A percentile compares a stretch with the other conserved stretches of the same genome.
Conservation (phyloP, 2,113 vertebrate species). For the Clarias magur region DNA sequence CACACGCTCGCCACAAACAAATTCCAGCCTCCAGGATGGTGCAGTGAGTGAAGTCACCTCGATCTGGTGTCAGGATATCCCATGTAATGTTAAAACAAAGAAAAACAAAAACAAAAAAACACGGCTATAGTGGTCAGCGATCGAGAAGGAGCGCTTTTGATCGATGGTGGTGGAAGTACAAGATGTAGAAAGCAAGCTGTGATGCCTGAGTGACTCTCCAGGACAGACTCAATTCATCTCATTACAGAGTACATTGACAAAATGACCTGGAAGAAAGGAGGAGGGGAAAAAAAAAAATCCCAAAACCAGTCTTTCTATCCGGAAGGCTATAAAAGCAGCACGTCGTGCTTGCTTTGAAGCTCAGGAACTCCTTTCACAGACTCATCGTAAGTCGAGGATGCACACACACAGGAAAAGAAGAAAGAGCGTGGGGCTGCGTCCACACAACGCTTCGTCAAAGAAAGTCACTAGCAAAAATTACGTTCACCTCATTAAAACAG, state of each 20-base stretch:
- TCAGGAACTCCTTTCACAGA: conserved; percentile 77
- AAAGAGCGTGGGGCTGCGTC: conserved; percentile 53
- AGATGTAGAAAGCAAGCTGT: conserved; percentile 8
- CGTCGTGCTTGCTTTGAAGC: conserved; percentile 79
- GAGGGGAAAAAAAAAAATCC: background rate
- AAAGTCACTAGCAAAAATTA: conserved; percentile 68
- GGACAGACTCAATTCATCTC: conserved; percentile 39
- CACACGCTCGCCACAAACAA: conserved; percentile 66
- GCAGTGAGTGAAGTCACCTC: conserved; percentile 54
- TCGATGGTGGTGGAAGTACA: conserved; percentile 41
- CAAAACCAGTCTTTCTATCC: conserved; percentile 66
- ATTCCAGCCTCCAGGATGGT: conserved; percentile 75
- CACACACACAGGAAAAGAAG: conserved; percentile 73
- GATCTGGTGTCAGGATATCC: conserved; percentile 8
- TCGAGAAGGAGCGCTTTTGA: background rate
- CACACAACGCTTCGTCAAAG: conserved; percentile 62
- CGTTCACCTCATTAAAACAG: conserved; percentile 96
- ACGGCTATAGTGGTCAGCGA: conserved; percentile 28
- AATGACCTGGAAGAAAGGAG: conserved; percentile 41
- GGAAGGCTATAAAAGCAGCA: conserved; percentile 77
- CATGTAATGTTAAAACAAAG: background rate
- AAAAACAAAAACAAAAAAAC: background rate
- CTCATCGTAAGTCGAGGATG: conserved; percentile 84
- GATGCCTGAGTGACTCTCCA: conserved; percentile 42
- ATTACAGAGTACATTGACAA: conserved; percentile 31